Base-by-base conservation (phyloP, 2,113 vertebrate species). In the Elgaria multicarinata region DNA sequence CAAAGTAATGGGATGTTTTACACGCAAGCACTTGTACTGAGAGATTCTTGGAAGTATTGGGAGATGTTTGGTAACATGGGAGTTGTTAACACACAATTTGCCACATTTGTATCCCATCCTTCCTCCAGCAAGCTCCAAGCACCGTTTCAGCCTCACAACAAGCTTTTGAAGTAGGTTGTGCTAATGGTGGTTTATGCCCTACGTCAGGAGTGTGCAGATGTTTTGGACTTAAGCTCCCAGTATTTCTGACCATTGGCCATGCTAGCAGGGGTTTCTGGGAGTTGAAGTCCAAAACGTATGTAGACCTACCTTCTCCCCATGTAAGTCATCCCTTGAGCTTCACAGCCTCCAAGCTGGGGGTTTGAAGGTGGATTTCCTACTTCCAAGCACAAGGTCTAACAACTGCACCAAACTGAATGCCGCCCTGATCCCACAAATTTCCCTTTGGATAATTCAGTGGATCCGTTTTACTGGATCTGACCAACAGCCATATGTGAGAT, bases 1-100 rank as follows among this genome's bases (percentile, higher is more conserved):
- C 88, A 69, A 84, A 78, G 44, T 46, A 77, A 39, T 89, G 79
- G 78, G 55, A 67, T 84, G 74, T 77, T 84, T 84, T 42, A 77
- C 26, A 39, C 67, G 81, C 71, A 66, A 83, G 55, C 26, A 22
- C 80, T 89, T 89, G 87, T 64, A 64, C 33, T 50, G 69, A 36
- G 81, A 83, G 42, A 83, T 89, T 64, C 31, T 89, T 76, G 36
- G 18, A 76, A 53, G 28, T 24, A 39, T 39, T 42, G 72, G 18
- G 16, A 69, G 46, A 82, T 28, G n/a, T 36, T 88, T 83, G 72
- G 22, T 89, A 62, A 66, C 58, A 75, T 67, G 67, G 13, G 62
- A 83, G 42, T 75, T 80, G 62, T 87, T 80, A 55, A 77, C 74
- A 66, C 39, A 77, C 28, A 62, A 16, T n/a, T 46, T 46, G 82